Evolutionary conservation across 2,113 vertebrate species (phyloP).

Genomic region (Aepyceros melampus): DNA sequence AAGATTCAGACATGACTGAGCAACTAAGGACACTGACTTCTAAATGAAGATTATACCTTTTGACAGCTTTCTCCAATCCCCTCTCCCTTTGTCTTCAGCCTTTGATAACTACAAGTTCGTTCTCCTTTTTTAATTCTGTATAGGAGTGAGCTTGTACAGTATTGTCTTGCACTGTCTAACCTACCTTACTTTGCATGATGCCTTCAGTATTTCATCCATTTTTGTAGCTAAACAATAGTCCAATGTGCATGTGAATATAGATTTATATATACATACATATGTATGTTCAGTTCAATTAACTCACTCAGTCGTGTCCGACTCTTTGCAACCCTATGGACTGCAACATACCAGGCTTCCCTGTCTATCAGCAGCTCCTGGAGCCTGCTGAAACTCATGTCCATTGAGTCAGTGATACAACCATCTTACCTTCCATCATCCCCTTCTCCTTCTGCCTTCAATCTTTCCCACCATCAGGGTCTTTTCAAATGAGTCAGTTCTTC

Average conservation of each 20-base stretch:
- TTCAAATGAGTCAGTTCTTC: neutral
- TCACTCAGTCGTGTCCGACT: fast-evolving
- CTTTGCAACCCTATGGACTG: neutral
- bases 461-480: neutral
- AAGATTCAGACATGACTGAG: neutral
- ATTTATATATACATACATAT: neutral
- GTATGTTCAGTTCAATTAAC: neutral
- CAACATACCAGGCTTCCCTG: neutral
- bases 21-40: neutral
- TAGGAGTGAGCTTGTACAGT: neutral
- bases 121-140: neutral
- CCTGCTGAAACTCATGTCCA: neutral
- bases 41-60: neutral
- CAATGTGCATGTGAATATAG: neutral
- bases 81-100: neutral
- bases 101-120: neutral
- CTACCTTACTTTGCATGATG: neutral
- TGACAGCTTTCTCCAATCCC: neutral
- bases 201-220: neutral
- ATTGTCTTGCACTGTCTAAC: neutral
- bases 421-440: neutral
- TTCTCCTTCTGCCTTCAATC: neutral
- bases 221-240: neutral
- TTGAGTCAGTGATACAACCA: neutral
- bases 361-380: neutral